phyloP scores from a whole-genome alignment of 1,140 invertebrate species.

The Oscheius sp. region DNA sequence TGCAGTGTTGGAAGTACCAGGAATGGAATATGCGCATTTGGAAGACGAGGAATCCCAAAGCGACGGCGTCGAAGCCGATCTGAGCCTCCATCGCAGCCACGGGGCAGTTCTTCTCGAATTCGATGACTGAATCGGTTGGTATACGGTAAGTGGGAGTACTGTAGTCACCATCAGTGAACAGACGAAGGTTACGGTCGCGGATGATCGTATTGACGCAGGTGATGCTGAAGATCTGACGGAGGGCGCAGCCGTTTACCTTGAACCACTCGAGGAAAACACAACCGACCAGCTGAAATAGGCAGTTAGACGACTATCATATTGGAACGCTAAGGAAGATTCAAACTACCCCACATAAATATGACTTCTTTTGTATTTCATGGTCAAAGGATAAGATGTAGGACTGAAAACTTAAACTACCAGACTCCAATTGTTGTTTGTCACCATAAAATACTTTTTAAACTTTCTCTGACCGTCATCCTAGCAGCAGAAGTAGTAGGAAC shows the following conservation, averaged over 20 bases:
- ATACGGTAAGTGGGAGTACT: background rate
- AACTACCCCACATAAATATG: too few species aligned
- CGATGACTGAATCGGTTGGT: constrained; percentile 15
- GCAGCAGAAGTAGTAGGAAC: too few species aligned
- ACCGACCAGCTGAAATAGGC: constrained; percentile 44
- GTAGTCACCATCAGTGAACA: background rate
- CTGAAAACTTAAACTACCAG: too few species aligned
- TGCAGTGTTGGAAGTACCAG: constrained; percentile 59
- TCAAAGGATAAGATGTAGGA: too few species aligned
- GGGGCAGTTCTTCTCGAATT: constrained; percentile 36
- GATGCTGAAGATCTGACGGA: constrained; percentile 52
- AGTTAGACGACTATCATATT: background rate
- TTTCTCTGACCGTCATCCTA: too few species aligned
- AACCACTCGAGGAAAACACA: constrained; percentile 47
- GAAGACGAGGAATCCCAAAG: constrained; percentile 54
- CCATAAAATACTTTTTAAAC: too few species aligned
- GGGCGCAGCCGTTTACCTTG: background rate
- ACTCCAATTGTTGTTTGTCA: too few species aligned
- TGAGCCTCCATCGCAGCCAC: constrained; percentile 42
- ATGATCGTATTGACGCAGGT: constrained; percentile 46
- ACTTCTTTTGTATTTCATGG: too few species aligned
- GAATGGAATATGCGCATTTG: constrained; percentile 56
- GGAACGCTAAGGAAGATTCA: too few species aligned
- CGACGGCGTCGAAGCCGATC: constrained; percentile 57
- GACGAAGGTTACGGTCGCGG: background rate